These are phyloP conservation scores for Nemotelus nigrinus DNA, from an alignment of 2,888 invertebrate genomes.

Conservation along the genomic window DNA sequence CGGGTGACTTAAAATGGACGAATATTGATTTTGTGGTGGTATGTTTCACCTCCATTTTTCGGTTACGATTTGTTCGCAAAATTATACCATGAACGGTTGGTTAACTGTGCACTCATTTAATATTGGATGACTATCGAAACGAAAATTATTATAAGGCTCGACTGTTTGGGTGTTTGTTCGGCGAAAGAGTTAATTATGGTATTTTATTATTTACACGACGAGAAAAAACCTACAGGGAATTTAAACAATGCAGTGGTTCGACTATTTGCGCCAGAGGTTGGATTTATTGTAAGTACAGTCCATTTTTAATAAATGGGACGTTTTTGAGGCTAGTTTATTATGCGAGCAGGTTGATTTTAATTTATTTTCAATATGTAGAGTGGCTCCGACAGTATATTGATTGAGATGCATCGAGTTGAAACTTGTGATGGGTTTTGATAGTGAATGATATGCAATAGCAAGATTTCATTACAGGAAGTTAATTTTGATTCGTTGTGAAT, in stretches of 20 bases:
- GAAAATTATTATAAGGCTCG: constrained; percentile 34
- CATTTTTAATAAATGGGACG: constrained; percentile 37
- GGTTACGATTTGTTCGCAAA: constrained; percentile 37
- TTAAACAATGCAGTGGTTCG: constrained; percentile 39
- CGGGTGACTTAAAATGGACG: constrained; percentile 65
- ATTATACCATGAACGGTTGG: constrained; percentile 39
- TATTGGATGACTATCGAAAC: constrained; percentile 35
- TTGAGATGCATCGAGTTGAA: no score
- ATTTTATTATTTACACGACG: constrained; percentile 31
- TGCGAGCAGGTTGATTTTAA: constrained; percentile 38
- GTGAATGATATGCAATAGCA: no score
- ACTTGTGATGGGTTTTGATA: no score
- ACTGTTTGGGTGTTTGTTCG: constrained; percentile 5
- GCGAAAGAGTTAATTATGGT: constrained; percentile 40
- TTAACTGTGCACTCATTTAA: constrained; percentile 43
- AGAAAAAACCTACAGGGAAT: constrained; percentile 37
- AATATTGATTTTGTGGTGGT: constrained; percentile 65
- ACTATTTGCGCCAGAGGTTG: constrained; percentile 35
- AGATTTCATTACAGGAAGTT: no score
- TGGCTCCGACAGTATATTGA: no score
- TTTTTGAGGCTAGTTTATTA: constrained; percentile 32
- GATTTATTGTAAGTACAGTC: constrained; percentile 36
- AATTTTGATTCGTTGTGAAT: no score
- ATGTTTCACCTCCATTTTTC: constrained; percentile 35
- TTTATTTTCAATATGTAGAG: constrained; percentile 24